Conservation (phyloP, 35 echinoderm and acorn worm species). For the Lytechinus pictus region DNA sequence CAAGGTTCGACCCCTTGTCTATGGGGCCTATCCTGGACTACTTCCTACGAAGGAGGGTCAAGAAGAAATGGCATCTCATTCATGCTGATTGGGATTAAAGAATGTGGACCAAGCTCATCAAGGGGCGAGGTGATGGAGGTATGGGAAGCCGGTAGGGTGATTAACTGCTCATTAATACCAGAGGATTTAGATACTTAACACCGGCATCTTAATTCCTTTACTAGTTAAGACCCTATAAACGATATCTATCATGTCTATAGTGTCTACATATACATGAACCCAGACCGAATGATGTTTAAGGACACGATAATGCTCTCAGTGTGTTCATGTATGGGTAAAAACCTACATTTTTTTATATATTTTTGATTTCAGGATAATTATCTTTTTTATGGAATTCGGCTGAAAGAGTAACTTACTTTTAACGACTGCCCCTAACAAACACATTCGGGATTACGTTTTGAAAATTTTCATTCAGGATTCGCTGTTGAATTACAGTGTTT, state of each 20-base stretch:
- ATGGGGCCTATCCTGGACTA: no score
- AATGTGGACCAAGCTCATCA: background rate
- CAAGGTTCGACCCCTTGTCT: no score
- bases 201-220: background rate
- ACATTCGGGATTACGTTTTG: no score
- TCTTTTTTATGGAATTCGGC: no score
- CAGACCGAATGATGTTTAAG: background rate
- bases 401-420: no score
- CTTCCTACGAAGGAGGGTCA: background rate
- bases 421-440: no score
- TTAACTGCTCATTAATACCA: background rate
- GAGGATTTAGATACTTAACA: background rate
- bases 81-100: background rate
- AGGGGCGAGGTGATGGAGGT: background rate
- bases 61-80: background rate
- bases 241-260: background rate
- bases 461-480: no score
- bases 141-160: background rate
- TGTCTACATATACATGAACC: background rate
- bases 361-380: no score
- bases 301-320: no score
- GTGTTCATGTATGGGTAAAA: background rate
- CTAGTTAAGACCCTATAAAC: background rate
- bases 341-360: no score
- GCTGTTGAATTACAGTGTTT: no score